A percentile compares a stretch with the other conserved stretches of the same genome.
Conservation (phyloP, 2,113 vertebrate species). For the Brachyistius frenatus region DNA sequence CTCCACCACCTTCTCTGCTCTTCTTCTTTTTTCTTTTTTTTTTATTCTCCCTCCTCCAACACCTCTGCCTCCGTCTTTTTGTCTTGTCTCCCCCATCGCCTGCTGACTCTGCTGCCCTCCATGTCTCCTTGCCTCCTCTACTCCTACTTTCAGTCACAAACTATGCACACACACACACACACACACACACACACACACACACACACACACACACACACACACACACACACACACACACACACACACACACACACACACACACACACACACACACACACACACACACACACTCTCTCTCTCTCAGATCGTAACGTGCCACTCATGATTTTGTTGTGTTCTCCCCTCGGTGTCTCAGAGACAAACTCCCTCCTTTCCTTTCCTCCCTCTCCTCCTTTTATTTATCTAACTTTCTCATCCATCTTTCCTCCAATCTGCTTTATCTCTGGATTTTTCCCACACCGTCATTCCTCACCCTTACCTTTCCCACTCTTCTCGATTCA, state of each 20-base stretch:
- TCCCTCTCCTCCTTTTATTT: neutral
- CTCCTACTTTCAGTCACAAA: conserved; percentile 33
- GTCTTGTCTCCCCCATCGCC: conserved; percentile 45
- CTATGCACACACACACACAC: conserved; percentile 18
- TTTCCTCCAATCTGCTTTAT: conserved; percentile 11
- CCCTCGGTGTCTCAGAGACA: conserved; percentile 4
- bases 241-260: neutral
- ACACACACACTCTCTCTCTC: neutral
- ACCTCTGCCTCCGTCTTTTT: conserved; percentile 30
- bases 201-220: conserved; percentile 3
- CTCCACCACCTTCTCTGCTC: conserved; percentile 40
- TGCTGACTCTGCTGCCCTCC: conserved; percentile 66
- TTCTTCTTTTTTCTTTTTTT: neutral
- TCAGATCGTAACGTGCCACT: conserved; percentile 25
- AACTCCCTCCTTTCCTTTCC: neutral
- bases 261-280: conserved; percentile 3
- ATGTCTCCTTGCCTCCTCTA: conserved; percentile 53
- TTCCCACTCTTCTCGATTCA: conserved; percentile 1
- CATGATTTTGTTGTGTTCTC: neutral
- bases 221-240: neutral
- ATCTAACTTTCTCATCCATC: conserved; percentile 36
- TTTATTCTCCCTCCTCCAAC: conserved; percentile 26
- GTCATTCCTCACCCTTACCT: conserved; percentile 29
- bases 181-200: neutral
- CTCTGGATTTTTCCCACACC: conserved; percentile 10